Conservation (phyloP, 2,113 vertebrate species). For the Centropristis striata region DNA sequence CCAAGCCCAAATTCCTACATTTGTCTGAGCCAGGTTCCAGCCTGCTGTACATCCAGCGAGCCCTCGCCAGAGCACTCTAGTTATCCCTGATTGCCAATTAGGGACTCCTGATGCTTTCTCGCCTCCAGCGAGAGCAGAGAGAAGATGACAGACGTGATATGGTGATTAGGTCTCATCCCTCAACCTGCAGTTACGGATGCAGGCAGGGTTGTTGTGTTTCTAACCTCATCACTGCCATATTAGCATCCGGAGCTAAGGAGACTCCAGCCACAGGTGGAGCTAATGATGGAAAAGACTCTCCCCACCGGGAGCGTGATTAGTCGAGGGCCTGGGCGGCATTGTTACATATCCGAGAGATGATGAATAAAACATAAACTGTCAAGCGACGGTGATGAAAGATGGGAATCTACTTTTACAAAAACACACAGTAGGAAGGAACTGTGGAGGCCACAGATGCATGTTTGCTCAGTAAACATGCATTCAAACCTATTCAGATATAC, state of each 20-base stretch:
- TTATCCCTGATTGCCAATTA: slow-evolving; percentile 67
- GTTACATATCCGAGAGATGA: slow-evolving; percentile 23
- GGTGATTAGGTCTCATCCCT: slow-evolving; percentile 59
- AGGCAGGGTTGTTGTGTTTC: slow-evolving; percentile 4
- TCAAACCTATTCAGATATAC: neutral
- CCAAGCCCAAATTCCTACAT: slow-evolving; percentile 17
- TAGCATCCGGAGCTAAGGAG: slow-evolving; percentile 44
- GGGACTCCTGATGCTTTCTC: slow-evolving; percentile 26
- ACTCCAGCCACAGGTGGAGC: slow-evolving; percentile 44
- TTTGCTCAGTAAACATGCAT: neutral
- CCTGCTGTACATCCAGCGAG: slow-evolving; percentile 11
- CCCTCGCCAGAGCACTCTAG: slow-evolving; percentile 1
- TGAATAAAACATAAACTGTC: slow-evolving; percentile 68
- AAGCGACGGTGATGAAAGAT: slow-evolving; percentile 30
- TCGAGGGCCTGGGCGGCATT: slow-evolving; percentile 35
- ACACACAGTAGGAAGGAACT: neutral
- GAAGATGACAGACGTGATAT: slow-evolving; percentile 42
- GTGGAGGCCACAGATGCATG: neutral
- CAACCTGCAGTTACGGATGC: slow-evolving; percentile 39
- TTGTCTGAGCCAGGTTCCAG: slow-evolving; percentile 10
- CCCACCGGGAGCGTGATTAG: slow-evolving; percentile 53
- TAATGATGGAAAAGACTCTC: slow-evolving; percentile 50
- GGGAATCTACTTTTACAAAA: slow-evolving; percentile 6
- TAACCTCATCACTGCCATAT: slow-evolving; percentile 56
- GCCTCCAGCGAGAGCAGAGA: slow-evolving; percentile 26